Evolutionary conservation across 2,113 vertebrate species (phyloP).

Genomic region (Indri indri): DNA sequence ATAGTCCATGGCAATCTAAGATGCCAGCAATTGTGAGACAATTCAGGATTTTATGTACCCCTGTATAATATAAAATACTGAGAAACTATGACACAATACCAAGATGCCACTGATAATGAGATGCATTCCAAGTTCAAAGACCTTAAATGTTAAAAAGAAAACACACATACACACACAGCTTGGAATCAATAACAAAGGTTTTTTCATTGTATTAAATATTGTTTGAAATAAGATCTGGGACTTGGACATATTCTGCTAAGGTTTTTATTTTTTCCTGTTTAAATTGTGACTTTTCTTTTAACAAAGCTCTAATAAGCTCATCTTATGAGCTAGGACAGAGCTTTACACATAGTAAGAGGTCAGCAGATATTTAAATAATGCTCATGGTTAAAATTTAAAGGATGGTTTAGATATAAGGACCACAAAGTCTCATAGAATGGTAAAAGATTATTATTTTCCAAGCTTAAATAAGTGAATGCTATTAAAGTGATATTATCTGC

Average conservation of each 20-base stretch:
- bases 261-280: background rate
- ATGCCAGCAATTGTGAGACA: background rate
- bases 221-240: conserved; percentile 1
- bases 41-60: background rate
- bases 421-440: background rate
- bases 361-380: conserved; percentile 15
- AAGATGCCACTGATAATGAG: background rate
- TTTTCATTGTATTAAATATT: background rate
- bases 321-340: background rate
- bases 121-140: background rate
- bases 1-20: background rate
- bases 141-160: background rate
- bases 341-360: background rate
- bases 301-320: conserved; percentile 6
- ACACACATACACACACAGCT: background rate
- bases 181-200: background rate
- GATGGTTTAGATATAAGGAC: background rate
- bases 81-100: background rate
- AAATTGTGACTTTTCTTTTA: background rate
- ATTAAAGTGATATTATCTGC: conserved; percentile 29
- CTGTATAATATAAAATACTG: background rate
- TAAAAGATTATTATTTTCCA: conserved; percentile 33
- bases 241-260: background rate
- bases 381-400: background rate
- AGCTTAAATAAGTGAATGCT: conserved; percentile 13